Percentiles rank a stretch among this genome's conserved stretches.
phyloP scores from a whole-genome alignment of 92 coral and sea anemone species.

The Muricea muricata region DNA sequence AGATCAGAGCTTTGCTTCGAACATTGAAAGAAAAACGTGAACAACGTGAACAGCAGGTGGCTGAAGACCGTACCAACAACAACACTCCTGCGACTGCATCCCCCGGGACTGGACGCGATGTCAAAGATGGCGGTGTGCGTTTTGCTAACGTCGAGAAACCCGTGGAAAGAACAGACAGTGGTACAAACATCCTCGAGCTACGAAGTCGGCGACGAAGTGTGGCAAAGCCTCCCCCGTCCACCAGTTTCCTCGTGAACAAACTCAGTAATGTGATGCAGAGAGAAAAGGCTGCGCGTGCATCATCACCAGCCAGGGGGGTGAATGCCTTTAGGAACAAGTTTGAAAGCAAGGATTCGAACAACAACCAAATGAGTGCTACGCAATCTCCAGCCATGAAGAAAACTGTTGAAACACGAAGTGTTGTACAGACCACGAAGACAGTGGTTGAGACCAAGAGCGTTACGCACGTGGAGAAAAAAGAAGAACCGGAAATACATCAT shows the following conservation, averaged over 20 bases:
- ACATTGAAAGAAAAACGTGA: conserved; percentile 71
- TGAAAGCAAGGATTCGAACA: conserved; percentile 30
- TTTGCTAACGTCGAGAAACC: conserved; percentile 38
- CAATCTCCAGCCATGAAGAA: conserved; percentile 2
- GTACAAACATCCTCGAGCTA: conserved; percentile 43
- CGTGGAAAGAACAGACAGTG: conserved; percentile 40
- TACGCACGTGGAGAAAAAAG: conserved; percentile 20
- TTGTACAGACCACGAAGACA: background rate
- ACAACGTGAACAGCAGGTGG: conserved; percentile 69
- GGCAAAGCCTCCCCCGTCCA: conserved; percentile 43
- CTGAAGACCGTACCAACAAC: conserved; percentile 72
- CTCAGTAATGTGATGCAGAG: conserved; percentile 49
- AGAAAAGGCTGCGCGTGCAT: conserved; percentile 20
- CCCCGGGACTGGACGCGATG: conserved; percentile 50
- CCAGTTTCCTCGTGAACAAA: conserved; percentile 40
- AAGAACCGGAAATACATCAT: conserved; percentile 36
- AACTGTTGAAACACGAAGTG: conserved; percentile 1
- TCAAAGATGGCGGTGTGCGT: conserved; percentile 16
- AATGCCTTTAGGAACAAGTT: conserved; percentile 34
- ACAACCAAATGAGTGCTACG: background rate
- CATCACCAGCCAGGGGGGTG: conserved; percentile 44
- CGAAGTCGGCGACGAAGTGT: conserved; percentile 51
- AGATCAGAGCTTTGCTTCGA: conserved; percentile 84
- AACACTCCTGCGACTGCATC: conserved; percentile 52
- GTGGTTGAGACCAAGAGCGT: background rate